Evolutionary conservation across 1,140 invertebrate species (phyloP).

Genomic region (Achroia grisella): DNA sequence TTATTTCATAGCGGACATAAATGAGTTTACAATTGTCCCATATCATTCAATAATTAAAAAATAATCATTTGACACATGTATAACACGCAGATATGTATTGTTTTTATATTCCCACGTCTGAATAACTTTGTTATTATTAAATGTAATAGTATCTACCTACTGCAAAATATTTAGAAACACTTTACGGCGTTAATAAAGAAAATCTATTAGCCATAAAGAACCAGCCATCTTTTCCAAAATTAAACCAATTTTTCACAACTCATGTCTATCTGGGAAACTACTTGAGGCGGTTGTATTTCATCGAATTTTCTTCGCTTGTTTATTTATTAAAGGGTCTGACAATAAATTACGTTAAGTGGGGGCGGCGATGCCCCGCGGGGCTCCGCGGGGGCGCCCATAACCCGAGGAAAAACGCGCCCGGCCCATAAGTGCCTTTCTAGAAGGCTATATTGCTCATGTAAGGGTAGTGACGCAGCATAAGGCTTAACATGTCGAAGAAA

Average conservation of each 20-base stretch:
- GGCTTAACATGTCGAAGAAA: no score
- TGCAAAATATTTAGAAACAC: no score
- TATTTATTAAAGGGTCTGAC: conserved; percentile 65
- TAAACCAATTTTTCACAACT: conserved; percentile 21
- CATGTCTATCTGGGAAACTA: conserved; percentile 11
- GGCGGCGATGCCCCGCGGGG: conserved; percentile 52
- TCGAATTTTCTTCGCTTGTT: conserved; percentile 68
- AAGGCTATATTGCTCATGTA: conserved; percentile 2
- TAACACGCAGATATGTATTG: no score
- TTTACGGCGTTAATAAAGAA: neutral
- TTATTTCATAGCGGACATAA: no score
- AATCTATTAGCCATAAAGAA: conserved; percentile 2
- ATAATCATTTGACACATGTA: no score
- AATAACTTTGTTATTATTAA: no score
- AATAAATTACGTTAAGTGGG: conserved; percentile 71
- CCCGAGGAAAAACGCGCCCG: conserved; percentile 53
- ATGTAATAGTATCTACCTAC: no score
- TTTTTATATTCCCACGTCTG: no score
- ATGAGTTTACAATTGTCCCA: no score
- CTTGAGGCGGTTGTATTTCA: conserved; percentile 48
- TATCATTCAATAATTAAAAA: no score
- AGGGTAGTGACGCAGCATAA: no score
- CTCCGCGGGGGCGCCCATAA: conserved; percentile 57
- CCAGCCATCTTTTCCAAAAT: conserved; percentile 8
- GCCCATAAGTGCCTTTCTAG: conserved; percentile 64